These are phyloP conservation scores for Nymphicus hollandicus DNA, from an alignment of 2,113 vertebrate species.

Conservation along the genomic window DNA sequence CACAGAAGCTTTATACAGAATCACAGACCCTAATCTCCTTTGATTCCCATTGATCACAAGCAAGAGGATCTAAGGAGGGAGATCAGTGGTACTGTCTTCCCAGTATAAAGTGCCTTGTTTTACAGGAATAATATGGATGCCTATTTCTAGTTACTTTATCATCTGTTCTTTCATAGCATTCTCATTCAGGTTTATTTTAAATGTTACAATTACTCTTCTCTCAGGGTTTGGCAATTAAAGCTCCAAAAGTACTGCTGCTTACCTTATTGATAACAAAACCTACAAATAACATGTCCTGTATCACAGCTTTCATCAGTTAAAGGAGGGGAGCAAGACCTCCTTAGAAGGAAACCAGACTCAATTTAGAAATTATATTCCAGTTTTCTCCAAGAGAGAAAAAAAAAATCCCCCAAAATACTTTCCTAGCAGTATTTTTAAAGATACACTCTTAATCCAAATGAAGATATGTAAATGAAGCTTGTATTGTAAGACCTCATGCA, in stretches of 20 bases:
- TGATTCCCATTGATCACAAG: neutral
- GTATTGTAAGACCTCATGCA: neutral
- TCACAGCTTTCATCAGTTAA: neutral
- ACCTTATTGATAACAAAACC: neutral
- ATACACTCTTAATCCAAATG: neutral
- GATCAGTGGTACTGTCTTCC: neutral
- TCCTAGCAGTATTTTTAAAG: neutral
- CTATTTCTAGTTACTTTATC: neutral
- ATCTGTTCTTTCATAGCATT: neutral
- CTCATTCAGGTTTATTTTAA: neutral
- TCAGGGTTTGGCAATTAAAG: neutral
- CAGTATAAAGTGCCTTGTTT: neutral
- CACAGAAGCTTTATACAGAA: neutral
- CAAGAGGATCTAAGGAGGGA: neutral
- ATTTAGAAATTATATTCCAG: neutral
- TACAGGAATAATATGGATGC: neutral
- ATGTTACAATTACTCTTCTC: neutral
- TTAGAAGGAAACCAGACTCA: neutral
- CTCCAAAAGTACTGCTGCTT: neutral
- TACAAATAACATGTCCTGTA: neutral
- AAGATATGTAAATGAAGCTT: constrained; percentile 23
- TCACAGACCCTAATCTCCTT: neutral
- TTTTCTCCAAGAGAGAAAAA: neutral
- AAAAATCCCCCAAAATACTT: neutral
- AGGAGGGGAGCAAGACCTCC: neutral